Evolutionary conservation across 2,113 vertebrate species (phyloP).

Genomic region (Myanophis thanlyinensis): DNA sequence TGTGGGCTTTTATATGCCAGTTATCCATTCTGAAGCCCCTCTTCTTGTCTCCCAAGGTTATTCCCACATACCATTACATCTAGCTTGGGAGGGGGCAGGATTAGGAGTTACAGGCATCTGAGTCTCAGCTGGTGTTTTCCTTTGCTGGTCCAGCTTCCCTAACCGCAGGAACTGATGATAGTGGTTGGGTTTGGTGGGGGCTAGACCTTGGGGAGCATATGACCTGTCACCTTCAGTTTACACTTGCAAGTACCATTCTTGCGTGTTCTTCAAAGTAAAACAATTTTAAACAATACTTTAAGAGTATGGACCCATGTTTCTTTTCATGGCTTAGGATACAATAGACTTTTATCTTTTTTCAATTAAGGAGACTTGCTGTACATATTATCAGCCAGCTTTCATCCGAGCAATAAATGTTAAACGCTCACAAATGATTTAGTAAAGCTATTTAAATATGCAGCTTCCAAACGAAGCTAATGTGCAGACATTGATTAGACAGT

Average conservation of each 20-base stretch:
- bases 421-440: not conserved
- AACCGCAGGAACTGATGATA: not conserved
- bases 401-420: not conserved
- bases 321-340: not conserved
- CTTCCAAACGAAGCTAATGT: constrained; percentile 5
- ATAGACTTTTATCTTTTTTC: not conserved
- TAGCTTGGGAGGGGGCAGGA: not conserved
- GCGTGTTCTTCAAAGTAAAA: not conserved
- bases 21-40: not conserved
- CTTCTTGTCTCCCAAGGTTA: not conserved
- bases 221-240: not conserved
- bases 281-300: not conserved
- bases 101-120: not conserved
- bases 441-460: constrained; percentile 4
- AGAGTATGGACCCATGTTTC: not conserved
- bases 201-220: not conserved
- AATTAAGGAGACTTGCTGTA: not conserved
- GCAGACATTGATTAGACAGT: not conserved
- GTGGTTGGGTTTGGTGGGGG: not conserved
- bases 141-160: not conserved
- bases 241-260: not conserved
- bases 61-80: not conserved
- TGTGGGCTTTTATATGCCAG: not conserved
- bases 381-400: not conserved
- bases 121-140: not conserved